phyloP scores from a whole-genome alignment of 2,888 invertebrate species.

The Teleiodes luculella region DNA sequence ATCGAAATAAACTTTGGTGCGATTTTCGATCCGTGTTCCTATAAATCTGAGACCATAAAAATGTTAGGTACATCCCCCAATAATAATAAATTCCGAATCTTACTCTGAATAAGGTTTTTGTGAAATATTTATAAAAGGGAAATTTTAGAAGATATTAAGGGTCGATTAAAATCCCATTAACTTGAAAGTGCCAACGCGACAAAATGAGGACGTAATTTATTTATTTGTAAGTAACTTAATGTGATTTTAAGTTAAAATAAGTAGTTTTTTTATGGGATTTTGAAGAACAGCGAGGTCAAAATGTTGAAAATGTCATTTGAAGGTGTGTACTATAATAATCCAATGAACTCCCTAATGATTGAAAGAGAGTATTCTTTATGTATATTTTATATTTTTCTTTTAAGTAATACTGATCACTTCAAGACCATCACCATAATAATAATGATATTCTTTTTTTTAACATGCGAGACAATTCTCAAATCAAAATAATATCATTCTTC shows the following conservation, averaged over 20 bases:
- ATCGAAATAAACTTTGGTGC: not conserved
- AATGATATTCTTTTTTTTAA: no score
- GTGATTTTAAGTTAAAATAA: not conserved
- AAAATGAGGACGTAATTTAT: not conserved
- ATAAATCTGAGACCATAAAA: conserved; percentile 5
- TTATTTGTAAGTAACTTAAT: not conserved
- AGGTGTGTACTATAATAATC: no score
- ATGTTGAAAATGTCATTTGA: no score
- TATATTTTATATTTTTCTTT: no score
- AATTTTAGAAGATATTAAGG: not conserved
- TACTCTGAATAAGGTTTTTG: not conserved
- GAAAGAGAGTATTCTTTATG: no score
- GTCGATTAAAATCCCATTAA: conserved; percentile 1
- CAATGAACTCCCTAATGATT: no score
- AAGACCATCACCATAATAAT: no score
- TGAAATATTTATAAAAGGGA: not conserved
- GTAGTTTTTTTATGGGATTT: no score
- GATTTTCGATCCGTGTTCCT: not conserved
- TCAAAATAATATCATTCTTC: no score
- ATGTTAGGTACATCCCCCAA: not conserved
- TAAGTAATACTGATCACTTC: no score
- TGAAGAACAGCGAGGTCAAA: no score
- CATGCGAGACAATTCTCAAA: no score
- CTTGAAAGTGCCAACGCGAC: not conserved
- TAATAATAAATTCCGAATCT: not conserved